phyloP scores from a whole-genome alignment of 2,113 vertebrate species.

The Centrocercus urophasianus region DNA sequence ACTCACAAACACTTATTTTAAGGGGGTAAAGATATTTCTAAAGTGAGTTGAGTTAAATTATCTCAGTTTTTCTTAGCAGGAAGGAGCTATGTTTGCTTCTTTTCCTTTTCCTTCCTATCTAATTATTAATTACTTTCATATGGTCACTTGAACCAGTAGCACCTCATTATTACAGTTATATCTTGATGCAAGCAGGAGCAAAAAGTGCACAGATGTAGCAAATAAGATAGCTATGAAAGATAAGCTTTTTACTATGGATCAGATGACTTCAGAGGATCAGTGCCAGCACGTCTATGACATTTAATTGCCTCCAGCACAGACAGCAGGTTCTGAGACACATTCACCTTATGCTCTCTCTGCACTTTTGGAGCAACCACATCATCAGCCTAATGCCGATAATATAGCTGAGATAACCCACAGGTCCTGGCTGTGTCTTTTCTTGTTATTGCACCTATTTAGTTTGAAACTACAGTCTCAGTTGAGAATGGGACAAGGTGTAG shows the following conservation, averaged over 20 bases:
- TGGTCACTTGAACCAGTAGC: neutral
- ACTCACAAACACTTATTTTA: neutral
- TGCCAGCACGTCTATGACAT: neutral
- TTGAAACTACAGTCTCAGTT: neutral
- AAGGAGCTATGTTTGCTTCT: neutral
- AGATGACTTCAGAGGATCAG: neutral
- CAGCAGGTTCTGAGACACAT: neutral
- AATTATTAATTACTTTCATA: neutral
- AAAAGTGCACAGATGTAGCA: neutral
- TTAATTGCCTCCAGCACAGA: neutral
- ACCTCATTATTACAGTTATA: neutral
- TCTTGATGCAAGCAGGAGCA: neutral
- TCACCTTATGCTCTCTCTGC: neutral
- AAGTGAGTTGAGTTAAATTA: neutral
- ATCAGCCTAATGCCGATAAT: neutral
- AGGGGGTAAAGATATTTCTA: neutral
- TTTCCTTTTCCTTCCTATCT: neutral
- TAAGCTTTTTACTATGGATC: neutral
- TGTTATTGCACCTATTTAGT: neutral
- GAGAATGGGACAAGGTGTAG: neutral
- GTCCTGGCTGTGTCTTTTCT: neutral
- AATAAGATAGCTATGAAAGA: neutral
- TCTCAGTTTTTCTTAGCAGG: neutral
- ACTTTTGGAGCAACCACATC: neutral
- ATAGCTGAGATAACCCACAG: neutral